Evolutionary conservation across 1,140 invertebrate genomes (phyloP).

Genomic region (Papilio dardanus): DNA sequence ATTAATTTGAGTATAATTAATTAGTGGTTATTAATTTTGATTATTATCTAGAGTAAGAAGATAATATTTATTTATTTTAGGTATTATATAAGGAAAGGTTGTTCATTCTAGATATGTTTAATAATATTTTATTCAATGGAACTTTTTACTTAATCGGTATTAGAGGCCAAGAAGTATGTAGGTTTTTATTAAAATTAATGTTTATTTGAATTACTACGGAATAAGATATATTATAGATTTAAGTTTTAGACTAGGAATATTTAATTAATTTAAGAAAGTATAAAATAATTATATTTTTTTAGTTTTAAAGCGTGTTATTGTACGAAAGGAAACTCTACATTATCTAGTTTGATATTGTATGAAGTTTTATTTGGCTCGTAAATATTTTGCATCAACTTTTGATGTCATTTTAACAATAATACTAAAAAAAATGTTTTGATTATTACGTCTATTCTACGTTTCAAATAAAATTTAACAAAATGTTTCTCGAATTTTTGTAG

Average conservation of each 20-base stretch:
- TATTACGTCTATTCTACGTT: not conserved
- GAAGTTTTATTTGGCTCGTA: slow-evolving; percentile 43
- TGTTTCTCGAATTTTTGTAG: too few relatives aligned
- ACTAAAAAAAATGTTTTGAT: not conserved
- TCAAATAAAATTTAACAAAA: too few relatives aligned
- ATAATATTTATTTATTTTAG: too few relatives aligned
- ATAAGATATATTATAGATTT: not conserved
- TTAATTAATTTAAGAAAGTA: slow-evolving; percentile 23
- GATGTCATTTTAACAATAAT: not conserved
- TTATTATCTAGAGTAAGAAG: not conserved
- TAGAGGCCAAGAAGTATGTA: too few relatives aligned
- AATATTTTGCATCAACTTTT: not conserved
- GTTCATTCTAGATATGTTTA: slow-evolving; percentile 1
- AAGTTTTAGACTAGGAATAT: slow-evolving; percentile 15
- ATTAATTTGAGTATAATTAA: slow-evolving; percentile 44
- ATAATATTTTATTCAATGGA: not conserved
- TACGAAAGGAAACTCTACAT: slow-evolving; percentile 47
- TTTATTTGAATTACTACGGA: not conserved
- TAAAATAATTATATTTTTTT: slow-evolving; percentile 12
- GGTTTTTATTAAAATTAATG: not conserved
- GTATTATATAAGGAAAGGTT: slow-evolving; percentile 25
- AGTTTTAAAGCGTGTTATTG: not conserved
- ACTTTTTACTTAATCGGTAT: not conserved
- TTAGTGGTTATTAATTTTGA: not conserved
- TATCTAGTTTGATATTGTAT: slow-evolving; percentile 53